phyloP scores from a whole-genome alignment of 2,797 vertebrate genomes.

The Catamblyrhynchus diadema region DNA sequence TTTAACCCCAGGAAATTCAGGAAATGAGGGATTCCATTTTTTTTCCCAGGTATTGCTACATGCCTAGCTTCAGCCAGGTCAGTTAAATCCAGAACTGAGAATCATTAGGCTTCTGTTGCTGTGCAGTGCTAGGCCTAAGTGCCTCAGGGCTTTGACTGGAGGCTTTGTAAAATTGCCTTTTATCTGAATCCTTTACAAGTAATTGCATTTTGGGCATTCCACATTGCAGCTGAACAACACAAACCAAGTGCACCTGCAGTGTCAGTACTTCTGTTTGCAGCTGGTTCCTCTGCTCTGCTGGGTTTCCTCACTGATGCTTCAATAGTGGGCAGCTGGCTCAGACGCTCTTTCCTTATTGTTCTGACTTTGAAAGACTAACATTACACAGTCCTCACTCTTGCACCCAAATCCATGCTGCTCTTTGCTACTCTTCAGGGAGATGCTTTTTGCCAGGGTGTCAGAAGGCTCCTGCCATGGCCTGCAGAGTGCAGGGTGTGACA shows the following conservation, averaged over 20 bases:
- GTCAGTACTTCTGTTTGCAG: neutral
- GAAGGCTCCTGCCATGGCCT: neutral
- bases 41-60: neutral
- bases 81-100: neutral
- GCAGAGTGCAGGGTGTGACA: neutral
- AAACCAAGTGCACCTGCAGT: neutral
- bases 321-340: neutral
- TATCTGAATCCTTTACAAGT: neutral
- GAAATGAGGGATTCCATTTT: neutral
- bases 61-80: neutral
- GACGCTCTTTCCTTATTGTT: neutral
- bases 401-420: neutral
- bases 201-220: rapidly evolving
- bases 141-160: neutral
- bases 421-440: neutral
- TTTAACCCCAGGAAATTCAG: rapidly evolving
- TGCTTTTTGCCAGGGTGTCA: neutral
- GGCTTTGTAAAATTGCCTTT: neutral
- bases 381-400: neutral
- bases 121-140: neutral
- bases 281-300: neutral
- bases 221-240: neutral
- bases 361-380: neutral
- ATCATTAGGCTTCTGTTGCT: neutral
- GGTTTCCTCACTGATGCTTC: neutral